Base-by-base conservation (phyloP, 2,113 vertebrate genomes). In the Camelus dromedarius region DNA sequence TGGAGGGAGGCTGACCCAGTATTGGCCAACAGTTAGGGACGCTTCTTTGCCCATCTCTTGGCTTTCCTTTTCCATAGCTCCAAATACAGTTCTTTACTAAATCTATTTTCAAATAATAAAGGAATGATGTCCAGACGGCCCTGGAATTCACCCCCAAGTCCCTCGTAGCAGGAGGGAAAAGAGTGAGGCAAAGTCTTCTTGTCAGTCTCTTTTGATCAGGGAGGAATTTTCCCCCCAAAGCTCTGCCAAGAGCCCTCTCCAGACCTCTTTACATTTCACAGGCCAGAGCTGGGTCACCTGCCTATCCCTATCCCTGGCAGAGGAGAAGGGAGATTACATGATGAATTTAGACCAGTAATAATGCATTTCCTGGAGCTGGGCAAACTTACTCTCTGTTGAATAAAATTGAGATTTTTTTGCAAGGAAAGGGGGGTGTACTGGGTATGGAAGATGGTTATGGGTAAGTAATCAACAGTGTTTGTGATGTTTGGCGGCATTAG, bases 51-150 rank as follows among this genome's bases (percentile, higher is more conserved):
- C 60, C 62, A 50, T 38, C 30, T n/a, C 62, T 60, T 60, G 54
- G 48, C 30, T 64, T 84, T 69, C 46, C 28, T 60, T 72, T 79
- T 28, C 67, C 35, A 50, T 28, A 66, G 28, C 5, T 72, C 38
- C 52, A 81, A 75, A 58, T 3, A 64, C 6, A 84, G 38, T 32
- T 84, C 19, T 66, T 95, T n/a, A 42, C 26, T 46, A 70, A 90
- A 28, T 77, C 30, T 38, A 30, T 91, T 91, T 96, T 94, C 90
- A 93, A 66, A 92, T 69, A 20, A 58, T 38, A 75, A 86, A 89
- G 14, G 42, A 52, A 75, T 56, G n/a, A 38, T 76, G 13, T 38
- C 30, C 48, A 56, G 30, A 80, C 32, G 13, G 69, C 35, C 38
- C 91, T 89, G 58, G 85, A 84, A 92, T 95, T 82, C 38, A 76